Percentiles rank a stretch among this genome's conserved stretches.
These are phyloP conservation scores for Ciconia stormi DNA, from an alignment of 2,113 vertebrate species.

Conservation along the genomic window DNA sequence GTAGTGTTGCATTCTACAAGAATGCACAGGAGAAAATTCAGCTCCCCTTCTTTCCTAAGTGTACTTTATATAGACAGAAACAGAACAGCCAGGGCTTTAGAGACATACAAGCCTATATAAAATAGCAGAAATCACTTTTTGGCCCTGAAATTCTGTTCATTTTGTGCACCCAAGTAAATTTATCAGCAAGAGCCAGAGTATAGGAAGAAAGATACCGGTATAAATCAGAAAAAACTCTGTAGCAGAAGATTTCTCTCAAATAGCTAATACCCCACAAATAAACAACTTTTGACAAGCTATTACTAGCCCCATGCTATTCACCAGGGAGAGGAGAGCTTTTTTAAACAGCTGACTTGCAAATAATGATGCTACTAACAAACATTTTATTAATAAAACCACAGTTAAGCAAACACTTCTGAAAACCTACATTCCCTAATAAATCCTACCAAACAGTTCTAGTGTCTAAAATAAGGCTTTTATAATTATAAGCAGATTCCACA, in stretches of 20 bases:
- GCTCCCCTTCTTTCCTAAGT: background rate
- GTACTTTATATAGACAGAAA: background rate
- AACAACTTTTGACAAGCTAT: background rate
- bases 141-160: background rate
- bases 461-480: background rate
- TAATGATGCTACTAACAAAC: background rate
- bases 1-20: background rate
- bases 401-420: background rate
- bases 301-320: background rate
- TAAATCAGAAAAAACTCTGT: background rate
- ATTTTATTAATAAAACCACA: background rate
- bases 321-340: background rate
- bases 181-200: background rate
- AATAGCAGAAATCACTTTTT: background rate
- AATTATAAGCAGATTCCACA: background rate
- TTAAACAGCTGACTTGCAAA: background rate
- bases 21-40: background rate
- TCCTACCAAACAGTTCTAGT: background rate
- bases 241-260: background rate
- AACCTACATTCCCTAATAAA: background rate
- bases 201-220: accelerated
- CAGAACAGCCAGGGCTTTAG: background rate
- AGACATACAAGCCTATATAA: background rate
- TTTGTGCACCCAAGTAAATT: background rate
- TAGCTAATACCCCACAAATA: background rate